Conservation (phyloP, 2,888 invertebrate species). For the Timema podura region DNA sequence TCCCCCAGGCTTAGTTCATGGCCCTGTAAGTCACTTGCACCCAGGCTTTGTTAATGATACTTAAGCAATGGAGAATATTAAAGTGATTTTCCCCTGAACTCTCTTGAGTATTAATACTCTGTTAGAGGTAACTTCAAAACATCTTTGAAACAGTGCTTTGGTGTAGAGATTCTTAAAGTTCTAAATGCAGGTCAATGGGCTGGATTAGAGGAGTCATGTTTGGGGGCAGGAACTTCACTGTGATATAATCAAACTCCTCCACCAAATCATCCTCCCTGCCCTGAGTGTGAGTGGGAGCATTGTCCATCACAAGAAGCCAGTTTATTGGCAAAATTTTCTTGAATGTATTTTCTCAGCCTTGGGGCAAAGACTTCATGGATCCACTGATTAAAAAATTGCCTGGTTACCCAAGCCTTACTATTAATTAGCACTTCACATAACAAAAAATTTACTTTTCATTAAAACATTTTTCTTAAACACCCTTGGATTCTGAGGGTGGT, state of each 20-base stretch:
- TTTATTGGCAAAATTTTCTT: slow-evolving; percentile 21
- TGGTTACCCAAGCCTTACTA: slow-evolving; percentile 34
- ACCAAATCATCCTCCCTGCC: slow-evolving; percentile 19
- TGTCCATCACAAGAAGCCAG: too few relatives aligned
- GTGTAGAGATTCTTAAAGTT: slow-evolving; percentile 40
- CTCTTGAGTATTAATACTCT: slow-evolving; percentile 36
- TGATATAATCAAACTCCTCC: slow-evolving; percentile 31
- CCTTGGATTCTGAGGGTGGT: slow-evolving; percentile 35
- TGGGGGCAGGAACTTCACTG: slow-evolving; percentile 33
- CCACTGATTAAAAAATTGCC: slow-evolving; percentile 16
- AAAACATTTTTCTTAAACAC: slow-evolving; percentile 33
- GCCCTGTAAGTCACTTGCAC: slow-evolving; percentile 23
- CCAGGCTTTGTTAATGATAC: slow-evolving; percentile 37
- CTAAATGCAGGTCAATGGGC: slow-evolving; percentile 37
- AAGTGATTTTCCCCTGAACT: slow-evolving; percentile 38
- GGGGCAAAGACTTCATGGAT: slow-evolving; percentile 32
- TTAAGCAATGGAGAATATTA: slow-evolving; percentile 36
- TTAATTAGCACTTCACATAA: slow-evolving; percentile 36
- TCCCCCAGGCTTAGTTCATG: slow-evolving; percentile 29
- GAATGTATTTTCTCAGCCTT: slow-evolving; percentile 37
- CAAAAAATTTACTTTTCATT: slow-evolving; percentile 34
- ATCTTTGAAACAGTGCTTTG: slow-evolving; percentile 36
- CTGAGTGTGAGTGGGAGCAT: too few relatives aligned
- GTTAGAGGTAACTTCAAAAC: slow-evolving; percentile 37
- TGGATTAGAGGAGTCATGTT: slow-evolving; percentile 38